These are phyloP conservation scores for Dufourea novaeangliae DNA, from an alignment of 1,140 invertebrate genomes.

Conservation along the genomic window DNA sequence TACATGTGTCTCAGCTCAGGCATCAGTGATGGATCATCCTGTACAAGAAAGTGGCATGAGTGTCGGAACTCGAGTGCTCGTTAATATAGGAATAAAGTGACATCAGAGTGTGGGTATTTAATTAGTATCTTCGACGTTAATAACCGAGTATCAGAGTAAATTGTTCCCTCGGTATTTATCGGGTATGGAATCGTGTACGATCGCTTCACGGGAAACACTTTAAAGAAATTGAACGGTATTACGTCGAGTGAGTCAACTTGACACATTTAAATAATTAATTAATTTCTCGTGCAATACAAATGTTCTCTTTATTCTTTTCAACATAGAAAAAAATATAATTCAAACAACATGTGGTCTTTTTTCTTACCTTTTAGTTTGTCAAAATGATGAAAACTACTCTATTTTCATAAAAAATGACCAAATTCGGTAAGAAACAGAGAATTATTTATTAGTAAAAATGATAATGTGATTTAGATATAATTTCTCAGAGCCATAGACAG, in stretches of 20 bases:
- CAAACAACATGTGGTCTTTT: too few relatives aligned
- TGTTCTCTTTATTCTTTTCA: too few relatives aligned
- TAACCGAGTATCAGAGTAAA: constrained; percentile 1
- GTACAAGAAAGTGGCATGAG: neutral
- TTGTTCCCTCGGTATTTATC: neutral
- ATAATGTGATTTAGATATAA: too few relatives aligned
- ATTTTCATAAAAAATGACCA: too few relatives aligned
- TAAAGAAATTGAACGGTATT: constrained; percentile 2
- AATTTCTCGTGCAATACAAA: too few relatives aligned
- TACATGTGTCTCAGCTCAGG: neutral
- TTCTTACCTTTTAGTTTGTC: too few relatives aligned
- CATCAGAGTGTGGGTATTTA: neutral
- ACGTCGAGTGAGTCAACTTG: neutral
- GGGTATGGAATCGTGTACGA: neutral
- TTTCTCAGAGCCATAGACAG: too few relatives aligned
- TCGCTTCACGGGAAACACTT: constrained; percentile 2
- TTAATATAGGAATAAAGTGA: neutral
- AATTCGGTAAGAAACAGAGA: too few relatives aligned
- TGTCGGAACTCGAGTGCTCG: neutral
- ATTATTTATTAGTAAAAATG: too few relatives aligned
- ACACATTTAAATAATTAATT: too few relatives aligned
- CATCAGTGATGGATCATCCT: neutral
- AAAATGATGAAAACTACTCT: too few relatives aligned
- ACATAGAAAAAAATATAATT: too few relatives aligned
- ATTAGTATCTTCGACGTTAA: neutral